These are phyloP conservation scores for Chymomyza amoena DNA, from an alignment of 2,888 invertebrate genomes.

Conservation along the genomic window DNA sequence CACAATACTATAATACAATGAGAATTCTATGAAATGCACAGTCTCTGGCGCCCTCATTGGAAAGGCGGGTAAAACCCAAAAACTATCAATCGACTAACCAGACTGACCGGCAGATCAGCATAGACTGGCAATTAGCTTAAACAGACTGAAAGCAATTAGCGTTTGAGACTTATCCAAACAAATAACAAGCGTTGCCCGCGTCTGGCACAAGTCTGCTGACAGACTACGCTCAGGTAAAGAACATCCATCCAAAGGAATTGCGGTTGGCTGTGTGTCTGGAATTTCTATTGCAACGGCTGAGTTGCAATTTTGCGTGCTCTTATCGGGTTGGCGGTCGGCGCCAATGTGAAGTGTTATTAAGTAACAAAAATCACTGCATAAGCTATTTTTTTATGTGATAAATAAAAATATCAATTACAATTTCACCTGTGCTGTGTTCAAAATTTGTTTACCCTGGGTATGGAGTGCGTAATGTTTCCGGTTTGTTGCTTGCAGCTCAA, in stretches of 20 bases:
- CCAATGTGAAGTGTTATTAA: neutral
- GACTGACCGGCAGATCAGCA: constrained; percentile 28
- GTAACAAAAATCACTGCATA: constrained; percentile 21
- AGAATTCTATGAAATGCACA: constrained; percentile 44
- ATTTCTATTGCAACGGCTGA: constrained; percentile 3
- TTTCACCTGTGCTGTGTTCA: neutral
- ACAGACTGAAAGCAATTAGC: constrained; percentile 73
- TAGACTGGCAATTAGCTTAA: constrained; percentile 59
- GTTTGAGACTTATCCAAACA: constrained; percentile 53
- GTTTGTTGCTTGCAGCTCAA: constrained; percentile 5
- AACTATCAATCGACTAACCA: constrained; percentile 47
- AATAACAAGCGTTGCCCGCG: constrained; percentile 35
- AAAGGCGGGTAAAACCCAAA: constrained; percentile 46
- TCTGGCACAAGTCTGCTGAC: constrained; percentile 25
- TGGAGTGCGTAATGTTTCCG: constrained; percentile 30
- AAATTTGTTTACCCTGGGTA: neutral
- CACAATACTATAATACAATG: constrained; percentile 30
- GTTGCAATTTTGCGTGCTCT: neutral
- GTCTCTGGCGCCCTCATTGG: constrained; percentile 46
- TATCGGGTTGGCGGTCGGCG: neutral
- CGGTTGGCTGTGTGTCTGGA: neutral
- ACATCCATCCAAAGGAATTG: neutral
- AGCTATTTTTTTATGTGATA: neutral
- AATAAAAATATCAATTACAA: constrained; percentile 27
- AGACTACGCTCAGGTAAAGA: constrained; percentile 36